Conservation (phyloP, 2,797 vertebrate genomes). For the Iguana delicatissima region DNA sequence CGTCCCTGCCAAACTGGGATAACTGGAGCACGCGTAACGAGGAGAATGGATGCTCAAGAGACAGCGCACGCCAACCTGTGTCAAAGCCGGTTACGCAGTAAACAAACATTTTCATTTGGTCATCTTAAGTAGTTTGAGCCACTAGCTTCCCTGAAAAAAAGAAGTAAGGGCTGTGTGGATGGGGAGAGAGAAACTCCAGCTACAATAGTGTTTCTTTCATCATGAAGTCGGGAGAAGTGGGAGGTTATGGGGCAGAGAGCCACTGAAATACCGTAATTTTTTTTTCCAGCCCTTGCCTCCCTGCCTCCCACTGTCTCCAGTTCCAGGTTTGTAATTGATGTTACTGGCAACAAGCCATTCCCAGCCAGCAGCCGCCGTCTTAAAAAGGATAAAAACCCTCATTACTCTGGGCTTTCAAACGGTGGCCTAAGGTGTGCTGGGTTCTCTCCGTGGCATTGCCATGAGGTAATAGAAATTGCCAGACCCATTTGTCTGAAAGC, state of each 20-base stretch:
- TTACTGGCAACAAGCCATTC: slow-evolving; percentile 60
- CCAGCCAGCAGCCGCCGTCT: slow-evolving; percentile 43
- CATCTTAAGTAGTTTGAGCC: accelerated
- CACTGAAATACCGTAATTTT: slow-evolving; percentile 58
- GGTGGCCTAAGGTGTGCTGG: slow-evolving; percentile 73
- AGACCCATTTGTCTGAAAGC: slow-evolving; percentile 76
- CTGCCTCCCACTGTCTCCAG: slow-evolving; percentile 49
- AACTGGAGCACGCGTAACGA: too few species aligned
- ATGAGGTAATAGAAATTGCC: slow-evolving; percentile 75
- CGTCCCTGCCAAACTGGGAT: too few species aligned
- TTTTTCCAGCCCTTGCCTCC: background rate
- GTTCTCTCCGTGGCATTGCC: slow-evolving; percentile 67
- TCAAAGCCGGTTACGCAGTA: background rate
- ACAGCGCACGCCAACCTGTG: background rate
- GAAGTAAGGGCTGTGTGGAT: slow-evolving; percentile 13
- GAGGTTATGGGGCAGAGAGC: background rate
- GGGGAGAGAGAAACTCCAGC: background rate
- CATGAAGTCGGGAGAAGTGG: background rate
- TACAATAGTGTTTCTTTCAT: slow-evolving; percentile 30
- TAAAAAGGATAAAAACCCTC: slow-evolving; percentile 66
- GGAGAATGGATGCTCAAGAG: too few species aligned
- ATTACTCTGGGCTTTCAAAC: slow-evolving; percentile 64
- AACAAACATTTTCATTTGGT: background rate
- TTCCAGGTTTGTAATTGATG: slow-evolving; percentile 68
- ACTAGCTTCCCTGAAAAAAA: background rate